phyloP scores from a whole-genome alignment of 2,888 invertebrate genomes.

The Pachymerium ferrugineum region DNA sequence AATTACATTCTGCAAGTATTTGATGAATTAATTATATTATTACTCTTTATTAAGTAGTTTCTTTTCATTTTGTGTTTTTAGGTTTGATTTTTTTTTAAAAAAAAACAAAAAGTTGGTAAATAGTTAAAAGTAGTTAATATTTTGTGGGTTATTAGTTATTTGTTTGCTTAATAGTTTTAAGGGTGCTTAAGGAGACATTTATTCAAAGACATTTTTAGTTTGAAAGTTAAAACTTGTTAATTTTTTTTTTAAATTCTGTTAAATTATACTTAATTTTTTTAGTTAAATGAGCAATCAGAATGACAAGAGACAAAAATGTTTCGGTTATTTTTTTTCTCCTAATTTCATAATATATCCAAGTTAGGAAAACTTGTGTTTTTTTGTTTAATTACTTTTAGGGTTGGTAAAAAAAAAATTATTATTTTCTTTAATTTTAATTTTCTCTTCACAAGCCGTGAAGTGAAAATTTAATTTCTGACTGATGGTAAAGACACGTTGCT shows the following conservation, averaged over 20 bases:
- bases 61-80: not conserved
- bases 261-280: no score
- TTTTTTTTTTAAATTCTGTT: not conserved
- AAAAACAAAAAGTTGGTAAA: no score
- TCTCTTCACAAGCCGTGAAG: not conserved
- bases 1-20: slow-evolving; percentile 9
- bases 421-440: no score
- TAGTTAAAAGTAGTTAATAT: not conserved
- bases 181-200: not conserved
- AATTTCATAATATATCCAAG: no score
- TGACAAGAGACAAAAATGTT: no score
- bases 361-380: not conserved
- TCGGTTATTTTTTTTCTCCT: no score
- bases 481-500: not conserved
- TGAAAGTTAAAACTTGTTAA: not conserved
- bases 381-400: not conserved
- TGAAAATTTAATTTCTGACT: not conserved
- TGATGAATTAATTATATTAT: not conserved
- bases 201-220: not conserved
- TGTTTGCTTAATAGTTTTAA: not conserved
- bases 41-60: not conserved
- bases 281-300: no score
- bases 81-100: not conserved
- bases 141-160: slow-evolving; percentile 21
- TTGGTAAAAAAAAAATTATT: no score